Percentiles rank a stretch among this genome's conserved stretches.
These are phyloP conservation scores for Dendronephthya gigantea DNA, from an alignment of 64 coral and sea anemone species.

Conservation along the genomic window DNA sequence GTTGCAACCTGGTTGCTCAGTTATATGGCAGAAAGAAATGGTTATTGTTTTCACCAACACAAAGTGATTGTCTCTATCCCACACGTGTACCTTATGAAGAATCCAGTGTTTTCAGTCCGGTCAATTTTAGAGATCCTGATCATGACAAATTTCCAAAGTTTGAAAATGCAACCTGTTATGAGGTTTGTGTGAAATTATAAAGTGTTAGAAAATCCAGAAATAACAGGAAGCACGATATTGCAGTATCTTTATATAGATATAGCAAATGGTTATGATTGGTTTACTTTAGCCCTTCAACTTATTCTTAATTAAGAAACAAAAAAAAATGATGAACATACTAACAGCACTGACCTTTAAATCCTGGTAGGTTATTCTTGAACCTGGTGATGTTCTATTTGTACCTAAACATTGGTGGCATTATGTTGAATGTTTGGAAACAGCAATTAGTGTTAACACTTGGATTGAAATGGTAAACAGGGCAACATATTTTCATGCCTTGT, in stretches of 20 bases:
- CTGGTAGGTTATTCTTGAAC: conserved; percentile 54
- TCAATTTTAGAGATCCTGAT: conserved; percentile 61
- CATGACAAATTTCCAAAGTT: conserved; percentile 50
- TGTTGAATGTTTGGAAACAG: conserved; percentile 68
- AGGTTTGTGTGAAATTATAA: too few relatives aligned
- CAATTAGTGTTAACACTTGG: conserved; percentile 96
- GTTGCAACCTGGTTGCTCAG: conserved; percentile 90
- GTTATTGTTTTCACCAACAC: conserved; percentile 65
- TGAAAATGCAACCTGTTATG: conserved; percentile 49
- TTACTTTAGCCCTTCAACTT: too few relatives aligned
- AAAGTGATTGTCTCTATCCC: conserved; percentile 58
- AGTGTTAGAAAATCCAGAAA: too few relatives aligned
- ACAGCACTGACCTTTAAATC: not conserved
- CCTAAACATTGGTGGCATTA: conserved; percentile 99
- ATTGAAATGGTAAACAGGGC: conserved; percentile 75
- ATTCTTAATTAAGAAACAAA: too few relatives aligned
- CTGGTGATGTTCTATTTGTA: conserved; percentile 91
- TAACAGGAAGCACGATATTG: too few relatives aligned
- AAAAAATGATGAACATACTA: not conserved
- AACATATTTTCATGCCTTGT: not conserved
- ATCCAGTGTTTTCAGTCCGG: conserved; percentile 85
- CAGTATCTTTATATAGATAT: too few relatives aligned
- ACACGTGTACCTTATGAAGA: conserved; percentile 99
- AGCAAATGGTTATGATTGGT: too few relatives aligned
- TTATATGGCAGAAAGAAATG: conserved; percentile 86